Percentiles rank a stretch among this genome's conserved stretches.
phyloP scores from a whole-genome alignment of 2,888 invertebrate genomes.

The Drosophila phalerata region DNA sequence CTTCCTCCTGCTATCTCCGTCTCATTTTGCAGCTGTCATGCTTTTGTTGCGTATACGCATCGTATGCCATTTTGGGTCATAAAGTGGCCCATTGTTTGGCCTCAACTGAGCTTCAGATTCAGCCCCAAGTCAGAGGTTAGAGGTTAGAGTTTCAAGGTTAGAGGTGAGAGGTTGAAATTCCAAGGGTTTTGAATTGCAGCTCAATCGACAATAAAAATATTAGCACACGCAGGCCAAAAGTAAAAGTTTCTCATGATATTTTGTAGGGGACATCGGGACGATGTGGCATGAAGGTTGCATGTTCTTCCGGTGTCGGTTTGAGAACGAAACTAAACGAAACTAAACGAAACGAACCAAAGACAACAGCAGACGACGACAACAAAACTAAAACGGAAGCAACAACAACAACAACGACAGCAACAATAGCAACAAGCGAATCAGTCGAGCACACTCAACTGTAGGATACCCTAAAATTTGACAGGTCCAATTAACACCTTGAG shows the following conservation, averaged over 20 bases:
- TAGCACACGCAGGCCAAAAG: constrained; percentile 57
- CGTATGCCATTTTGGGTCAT: constrained; percentile 51
- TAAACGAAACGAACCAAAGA: neutral
- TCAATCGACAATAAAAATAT: constrained; percentile 65
- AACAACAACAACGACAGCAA: constrained; percentile 1
- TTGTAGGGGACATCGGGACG: neutral
- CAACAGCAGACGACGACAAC: constrained; percentile 46
- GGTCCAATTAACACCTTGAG: too few species aligned
- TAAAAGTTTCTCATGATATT: constrained; percentile 38
- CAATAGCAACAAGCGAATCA: too few species aligned
- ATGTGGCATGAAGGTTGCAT: constrained; percentile 5
- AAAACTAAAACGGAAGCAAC: constrained; percentile 25
- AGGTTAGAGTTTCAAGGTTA: constrained; percentile 2
- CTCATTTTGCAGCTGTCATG: constrained; percentile 9
- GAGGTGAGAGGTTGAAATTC: constrained; percentile 1
- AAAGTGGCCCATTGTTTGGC: constrained; percentile 54
- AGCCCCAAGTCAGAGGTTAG: neutral
- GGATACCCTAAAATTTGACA: too few species aligned
- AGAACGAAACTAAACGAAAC: neutral
- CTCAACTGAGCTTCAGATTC: constrained; percentile 12
- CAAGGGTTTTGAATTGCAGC: constrained; percentile 18
- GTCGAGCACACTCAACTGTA: too few species aligned
- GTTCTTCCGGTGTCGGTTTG: constrained; percentile 25
- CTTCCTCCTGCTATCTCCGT: neutral
- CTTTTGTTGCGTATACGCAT: constrained; percentile 61